A percentile compares a stretch with the other conserved stretches of the same genome.
These are phyloP conservation scores for Odontamblyopus rebecca DNA, from an alignment of 2,797 vertebrate genomes.

Conservation along the genomic window DNA sequence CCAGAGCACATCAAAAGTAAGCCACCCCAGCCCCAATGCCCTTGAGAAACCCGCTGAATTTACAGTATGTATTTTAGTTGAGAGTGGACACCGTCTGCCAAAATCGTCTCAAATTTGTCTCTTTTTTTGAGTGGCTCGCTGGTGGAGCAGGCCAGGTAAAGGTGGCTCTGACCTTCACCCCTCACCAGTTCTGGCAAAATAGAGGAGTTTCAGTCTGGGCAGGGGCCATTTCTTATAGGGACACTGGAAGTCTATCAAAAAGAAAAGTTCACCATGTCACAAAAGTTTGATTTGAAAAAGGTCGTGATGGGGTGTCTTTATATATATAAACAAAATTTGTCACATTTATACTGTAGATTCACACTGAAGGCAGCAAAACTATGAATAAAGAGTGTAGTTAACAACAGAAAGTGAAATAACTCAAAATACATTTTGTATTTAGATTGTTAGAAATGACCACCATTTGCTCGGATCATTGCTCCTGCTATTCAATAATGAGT, in stretches of 20 bases:
- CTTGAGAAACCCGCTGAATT: conserved; percentile 58
- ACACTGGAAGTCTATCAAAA: neutral
- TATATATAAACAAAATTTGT: too few relatives aligned
- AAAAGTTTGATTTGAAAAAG: neutral
- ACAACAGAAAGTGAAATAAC: too few relatives aligned
- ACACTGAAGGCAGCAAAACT: too few relatives aligned
- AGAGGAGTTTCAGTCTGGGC: neutral
- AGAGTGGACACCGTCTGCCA: conserved; percentile 20
- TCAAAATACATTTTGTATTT: too few relatives aligned
- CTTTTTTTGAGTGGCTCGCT: conserved; percentile 14
- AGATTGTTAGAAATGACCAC: too few relatives aligned
- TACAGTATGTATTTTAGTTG: conserved; percentile 32
- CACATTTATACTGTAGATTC: too few relatives aligned
- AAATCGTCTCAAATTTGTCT: conserved; percentile 27
- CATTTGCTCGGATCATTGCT: too few relatives aligned
- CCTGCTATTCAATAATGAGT: too few relatives aligned
- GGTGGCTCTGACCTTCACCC: conserved; percentile 24
- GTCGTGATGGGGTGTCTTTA: too few relatives aligned
- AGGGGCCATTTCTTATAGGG: neutral
- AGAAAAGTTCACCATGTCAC: neutral
- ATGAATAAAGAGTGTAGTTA: too few relatives aligned
- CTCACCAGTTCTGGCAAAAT: neutral
- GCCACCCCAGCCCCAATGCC: conserved; percentile 51
- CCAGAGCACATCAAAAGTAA: conserved; percentile 45
- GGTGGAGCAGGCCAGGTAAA: conserved; percentile 8